phyloP scores from a whole-genome alignment of 2,113 vertebrate species.

The Paradoxurus hermaphroditus region DNA sequence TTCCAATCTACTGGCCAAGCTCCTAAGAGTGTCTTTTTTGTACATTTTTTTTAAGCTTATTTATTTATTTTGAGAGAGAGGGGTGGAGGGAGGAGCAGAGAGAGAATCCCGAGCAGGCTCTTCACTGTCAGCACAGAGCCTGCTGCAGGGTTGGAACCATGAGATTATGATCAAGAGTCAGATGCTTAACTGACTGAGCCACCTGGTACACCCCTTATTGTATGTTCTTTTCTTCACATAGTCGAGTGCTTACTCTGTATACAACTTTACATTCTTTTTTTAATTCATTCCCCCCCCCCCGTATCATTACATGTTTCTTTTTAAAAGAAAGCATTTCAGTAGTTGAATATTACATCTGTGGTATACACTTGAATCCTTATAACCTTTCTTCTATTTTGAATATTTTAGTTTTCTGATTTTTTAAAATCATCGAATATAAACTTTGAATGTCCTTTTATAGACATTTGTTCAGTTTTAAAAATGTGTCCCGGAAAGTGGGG shows the following conservation, averaged over 20 bases:
- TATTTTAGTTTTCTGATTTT: background rate
- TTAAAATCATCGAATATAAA: background rate
- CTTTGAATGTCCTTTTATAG: background rate
- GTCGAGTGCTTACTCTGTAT: background rate
- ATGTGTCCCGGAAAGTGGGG: background rate
- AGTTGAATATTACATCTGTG: background rate
- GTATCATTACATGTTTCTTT: background rate
- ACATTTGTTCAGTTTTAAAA: background rate
- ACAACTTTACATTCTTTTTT: background rate
- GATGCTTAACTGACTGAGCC: no score
- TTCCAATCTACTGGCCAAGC: background rate
- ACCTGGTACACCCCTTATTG: background rate
- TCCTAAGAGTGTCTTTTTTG: background rate
- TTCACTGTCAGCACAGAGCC: no score
- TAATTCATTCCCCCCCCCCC: background rate
- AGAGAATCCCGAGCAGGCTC: no score
- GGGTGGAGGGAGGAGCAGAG: no score
- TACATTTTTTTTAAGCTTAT: background rate
- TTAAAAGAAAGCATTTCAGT: background rate
- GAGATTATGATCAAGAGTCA: no score
- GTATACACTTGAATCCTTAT: slow-evolving; percentile 5
- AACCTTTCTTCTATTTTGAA: background rate
- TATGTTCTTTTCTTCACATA: background rate
- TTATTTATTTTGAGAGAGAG: no score
- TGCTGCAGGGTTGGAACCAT: no score